These are phyloP conservation scores for Potamarius usumacintae DNA, from an alignment of 2,113 vertebrate genomes.

Conservation along the genomic window DNA sequence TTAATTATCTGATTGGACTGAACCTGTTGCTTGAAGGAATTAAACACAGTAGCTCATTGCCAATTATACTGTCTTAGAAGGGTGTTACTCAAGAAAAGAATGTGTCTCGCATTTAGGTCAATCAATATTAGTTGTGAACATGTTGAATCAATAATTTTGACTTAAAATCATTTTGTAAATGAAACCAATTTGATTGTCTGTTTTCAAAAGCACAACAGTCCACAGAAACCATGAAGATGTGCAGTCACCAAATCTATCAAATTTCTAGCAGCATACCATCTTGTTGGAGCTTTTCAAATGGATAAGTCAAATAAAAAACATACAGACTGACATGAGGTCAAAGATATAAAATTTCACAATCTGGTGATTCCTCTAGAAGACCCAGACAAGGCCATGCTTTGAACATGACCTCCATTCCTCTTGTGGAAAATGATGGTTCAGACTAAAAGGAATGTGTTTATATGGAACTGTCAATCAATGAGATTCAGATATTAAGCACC, in stretches of 20 bases:
- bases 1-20: constrained; percentile 12
- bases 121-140: not conserved
- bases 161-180: not conserved
- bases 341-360: constrained; percentile 68
- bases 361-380: constrained; percentile 59
- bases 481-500: constrained; percentile 25
- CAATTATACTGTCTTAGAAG: not conserved
- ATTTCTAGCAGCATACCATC: constrained; percentile 20
- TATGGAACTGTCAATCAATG: constrained; percentile 36
- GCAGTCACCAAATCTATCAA: constrained; percentile 12
- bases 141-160: not conserved
- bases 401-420: constrained; percentile 42
- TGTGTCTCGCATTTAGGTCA: not conserved
- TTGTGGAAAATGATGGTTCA: constrained; percentile 40
- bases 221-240: not conserved
- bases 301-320: constrained; percentile 60
- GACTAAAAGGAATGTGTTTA: constrained; percentile 42
- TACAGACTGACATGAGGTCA: constrained; percentile 53
- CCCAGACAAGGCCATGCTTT: constrained; percentile 46
- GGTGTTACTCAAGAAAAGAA: not conserved
- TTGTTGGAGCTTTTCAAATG: constrained; percentile 21
- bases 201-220: constrained; percentile 6
- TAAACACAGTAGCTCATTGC: not conserved
- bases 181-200: not conserved
- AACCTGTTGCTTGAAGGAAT: constrained; percentile 16